These are phyloP conservation scores for Leucoma salicis DNA, from an alignment of 2,888 invertebrate species.

Conservation along the genomic window DNA sequence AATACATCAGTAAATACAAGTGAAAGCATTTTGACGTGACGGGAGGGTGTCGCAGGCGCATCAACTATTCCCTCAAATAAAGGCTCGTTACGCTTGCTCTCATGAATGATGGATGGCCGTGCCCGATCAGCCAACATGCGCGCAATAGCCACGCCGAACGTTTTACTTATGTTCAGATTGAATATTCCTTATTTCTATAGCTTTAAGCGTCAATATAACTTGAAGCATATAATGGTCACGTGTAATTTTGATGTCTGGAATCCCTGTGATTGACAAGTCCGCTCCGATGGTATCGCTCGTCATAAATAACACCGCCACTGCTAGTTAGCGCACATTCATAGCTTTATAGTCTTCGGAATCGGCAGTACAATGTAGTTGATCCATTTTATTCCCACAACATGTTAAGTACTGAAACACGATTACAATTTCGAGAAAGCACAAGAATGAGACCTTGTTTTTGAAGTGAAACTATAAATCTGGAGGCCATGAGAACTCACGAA, in stretches of 20 bases:
- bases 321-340: slow-evolving; percentile 78
- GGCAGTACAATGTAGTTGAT: slow-evolving; percentile 26
- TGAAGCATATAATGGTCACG: slow-evolving; percentile 34
- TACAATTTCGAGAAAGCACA: background rate
- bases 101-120: slow-evolving; percentile 76
- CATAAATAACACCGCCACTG: slow-evolving; percentile 76
- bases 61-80: slow-evolving; percentile 59
- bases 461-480: slow-evolving; percentile 8
- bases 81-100: slow-evolving; percentile 74
- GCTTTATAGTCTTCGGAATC: slow-evolving; percentile 47
- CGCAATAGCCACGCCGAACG: slow-evolving; percentile 25
- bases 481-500: slow-evolving; percentile 35
- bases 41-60: slow-evolving; percentile 58
- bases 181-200: slow-evolving; percentile 36
- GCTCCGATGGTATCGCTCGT: slow-evolving; percentile 70
- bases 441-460: background rate
- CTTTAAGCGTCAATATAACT: slow-evolving; percentile 42
- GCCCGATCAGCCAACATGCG: slow-evolving; percentile 60
- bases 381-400: background rate
- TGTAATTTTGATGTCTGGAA: slow-evolving; percentile 51
- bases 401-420: too few species aligned
- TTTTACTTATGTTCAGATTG: slow-evolving; percentile 21
- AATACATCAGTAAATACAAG: slow-evolving; percentile 52
- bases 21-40: slow-evolving; percentile 26
- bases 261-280: slow-evolving; percentile 76